phyloP scores from a whole-genome alignment of 2,113 vertebrate species.

The Phrynocephalus versicolor region DNA sequence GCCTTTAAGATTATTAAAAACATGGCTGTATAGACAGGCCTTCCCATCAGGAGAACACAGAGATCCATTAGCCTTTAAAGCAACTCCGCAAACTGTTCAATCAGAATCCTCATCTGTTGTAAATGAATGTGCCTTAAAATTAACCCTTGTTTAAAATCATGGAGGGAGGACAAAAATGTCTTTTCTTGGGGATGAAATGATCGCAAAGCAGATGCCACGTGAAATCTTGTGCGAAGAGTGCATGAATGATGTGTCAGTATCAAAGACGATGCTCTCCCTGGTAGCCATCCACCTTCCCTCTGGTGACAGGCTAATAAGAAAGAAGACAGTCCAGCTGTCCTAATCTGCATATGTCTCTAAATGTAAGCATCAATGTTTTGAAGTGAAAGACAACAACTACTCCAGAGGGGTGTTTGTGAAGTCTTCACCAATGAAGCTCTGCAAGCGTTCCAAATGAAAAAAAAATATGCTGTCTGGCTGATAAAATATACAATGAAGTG shows the following conservation, averaged over 20 bases:
- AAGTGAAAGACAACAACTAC: not conserved
- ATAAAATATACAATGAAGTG: slow-evolving; percentile 31
- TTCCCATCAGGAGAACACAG: too few species aligned
- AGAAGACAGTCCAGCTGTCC: not conserved
- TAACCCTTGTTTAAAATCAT: not conserved
- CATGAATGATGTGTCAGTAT: not conserved
- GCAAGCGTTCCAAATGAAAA: not conserved
- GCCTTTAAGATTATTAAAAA: too few species aligned
- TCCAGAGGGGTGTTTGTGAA: not conserved
- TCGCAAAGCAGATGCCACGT: not conserved
- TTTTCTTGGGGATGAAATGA: not conserved
- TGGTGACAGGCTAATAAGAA: not conserved
- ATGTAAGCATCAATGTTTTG: not conserved
- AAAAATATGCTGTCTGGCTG: not conserved
- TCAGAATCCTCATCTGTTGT: not conserved
- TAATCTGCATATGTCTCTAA: not conserved
- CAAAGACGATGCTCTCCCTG: not conserved
- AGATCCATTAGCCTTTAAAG: too few species aligned
- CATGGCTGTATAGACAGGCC: too few species aligned
- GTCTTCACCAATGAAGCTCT: not conserved
- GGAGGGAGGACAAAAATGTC: not conserved
- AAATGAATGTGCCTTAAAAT: not conserved
- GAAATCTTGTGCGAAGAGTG: not conserved
- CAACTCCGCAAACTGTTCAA: too few species aligned
- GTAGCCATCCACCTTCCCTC: not conserved